Percentiles rank a stretch among this genome's conserved stretches.
These are phyloP conservation scores for Lagodon rhomboides DNA, from an alignment of 2,797 vertebrate genomes.

Conservation along the genomic window DNA sequence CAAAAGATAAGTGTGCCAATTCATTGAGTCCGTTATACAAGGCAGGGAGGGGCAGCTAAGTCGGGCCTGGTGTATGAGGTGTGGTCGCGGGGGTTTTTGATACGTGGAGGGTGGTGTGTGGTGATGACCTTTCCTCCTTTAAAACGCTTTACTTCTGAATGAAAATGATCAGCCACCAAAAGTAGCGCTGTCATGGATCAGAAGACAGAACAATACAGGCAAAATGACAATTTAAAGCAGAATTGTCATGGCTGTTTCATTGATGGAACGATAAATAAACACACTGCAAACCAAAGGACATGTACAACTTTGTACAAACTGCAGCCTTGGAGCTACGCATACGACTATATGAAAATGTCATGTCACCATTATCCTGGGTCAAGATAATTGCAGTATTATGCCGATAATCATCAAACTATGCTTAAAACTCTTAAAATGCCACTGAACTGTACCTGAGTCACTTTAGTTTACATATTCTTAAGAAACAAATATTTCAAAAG, in stretches of 20 bases:
- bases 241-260: background rate
- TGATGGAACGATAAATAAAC: background rate
- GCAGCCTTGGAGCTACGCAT: too few species aligned
- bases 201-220: background rate
- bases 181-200: too few species aligned
- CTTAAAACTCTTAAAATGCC: too few species aligned
- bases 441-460: too few species aligned
- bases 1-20: conserved; percentile 76
- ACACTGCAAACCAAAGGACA: background rate
- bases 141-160: conserved; percentile 1
- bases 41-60: conserved; percentile 71
- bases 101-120: background rate
- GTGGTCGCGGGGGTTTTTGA: conserved; percentile 45
- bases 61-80: conserved; percentile 49
- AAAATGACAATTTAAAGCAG: background rate
- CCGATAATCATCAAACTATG: too few species aligned
- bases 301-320: background rate
- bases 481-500: too few species aligned
- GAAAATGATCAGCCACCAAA: background rate
- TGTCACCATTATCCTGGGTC: too few species aligned
- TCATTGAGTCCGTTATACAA: conserved; percentile 73
- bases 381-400: too few species aligned
- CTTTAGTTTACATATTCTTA: too few species aligned
- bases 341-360: too few species aligned
- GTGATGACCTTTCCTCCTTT: background rate